Evolutionary conservation across 2,888 invertebrate genomes (phyloP).

Genomic region (Hanleya hanleyi): DNA sequence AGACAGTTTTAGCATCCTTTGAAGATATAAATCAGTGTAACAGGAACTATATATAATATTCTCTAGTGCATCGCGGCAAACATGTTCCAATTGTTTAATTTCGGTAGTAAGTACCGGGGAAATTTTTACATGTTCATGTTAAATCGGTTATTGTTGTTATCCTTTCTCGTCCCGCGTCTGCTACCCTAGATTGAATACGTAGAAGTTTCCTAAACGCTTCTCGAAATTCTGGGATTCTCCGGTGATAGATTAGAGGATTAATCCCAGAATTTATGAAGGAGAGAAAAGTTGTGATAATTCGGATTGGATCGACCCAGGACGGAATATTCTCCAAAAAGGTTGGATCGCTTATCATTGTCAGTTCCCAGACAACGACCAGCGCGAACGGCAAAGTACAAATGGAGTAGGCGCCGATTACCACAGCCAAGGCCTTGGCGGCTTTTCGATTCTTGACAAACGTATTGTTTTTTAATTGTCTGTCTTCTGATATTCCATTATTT

Average conservation of each 20-base stretch:
- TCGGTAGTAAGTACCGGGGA: no score
- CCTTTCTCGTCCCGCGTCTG: no score
- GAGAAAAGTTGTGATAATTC: neutral
- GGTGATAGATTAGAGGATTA: neutral
- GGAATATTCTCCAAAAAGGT: neutral
- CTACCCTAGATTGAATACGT: neutral
- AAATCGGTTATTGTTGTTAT: no score
- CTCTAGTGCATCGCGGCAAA: no score
- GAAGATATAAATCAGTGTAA: no score
- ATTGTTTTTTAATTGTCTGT: neutral
- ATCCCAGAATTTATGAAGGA: neutral
- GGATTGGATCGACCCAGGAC: neutral
- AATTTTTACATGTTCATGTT: no score
- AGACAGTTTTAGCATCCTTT: no score
- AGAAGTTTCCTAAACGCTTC: neutral
- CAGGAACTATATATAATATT: no score
- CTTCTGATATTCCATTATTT: neutral
- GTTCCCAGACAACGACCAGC: neutral
- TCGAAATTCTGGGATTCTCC: constrained; percentile 2
- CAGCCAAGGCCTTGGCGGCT: neutral
- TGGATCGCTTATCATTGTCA: neutral
- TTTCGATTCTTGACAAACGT: neutral
- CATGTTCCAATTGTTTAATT: no score
- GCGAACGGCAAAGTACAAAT: neutral
- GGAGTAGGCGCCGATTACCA: neutral